Conservation (phyloP, 2,113 vertebrate species). For the Polyodon spathula region DNA sequence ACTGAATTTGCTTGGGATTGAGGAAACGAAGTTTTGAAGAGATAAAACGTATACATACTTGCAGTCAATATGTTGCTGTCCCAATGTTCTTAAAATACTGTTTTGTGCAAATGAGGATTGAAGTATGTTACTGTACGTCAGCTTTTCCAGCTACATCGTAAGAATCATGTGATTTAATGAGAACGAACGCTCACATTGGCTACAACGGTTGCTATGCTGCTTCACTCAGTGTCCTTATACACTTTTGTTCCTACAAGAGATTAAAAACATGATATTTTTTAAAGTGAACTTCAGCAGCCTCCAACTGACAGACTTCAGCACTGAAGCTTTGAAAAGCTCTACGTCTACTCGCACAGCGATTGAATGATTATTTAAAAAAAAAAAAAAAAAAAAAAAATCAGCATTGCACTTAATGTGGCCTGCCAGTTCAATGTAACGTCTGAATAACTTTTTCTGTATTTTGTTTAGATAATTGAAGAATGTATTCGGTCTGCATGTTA, state of each 20-base stretch:
- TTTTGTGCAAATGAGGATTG: too few species aligned
- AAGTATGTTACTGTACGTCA: too few species aligned
- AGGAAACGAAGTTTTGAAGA: too few species aligned
- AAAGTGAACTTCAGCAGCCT: conserved; percentile 27
- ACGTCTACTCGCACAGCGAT: conserved; percentile 23
- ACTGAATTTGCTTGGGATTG: not conserved
- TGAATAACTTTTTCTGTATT: conserved; percentile 55
- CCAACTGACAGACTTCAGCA: conserved; percentile 53
- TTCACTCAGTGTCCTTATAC: conserved; percentile 16
- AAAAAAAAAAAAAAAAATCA: conserved; percentile 31
- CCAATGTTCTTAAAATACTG: too few species aligned
- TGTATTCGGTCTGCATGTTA: conserved; percentile 58
- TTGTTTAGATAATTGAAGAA: conserved; percentile 44
- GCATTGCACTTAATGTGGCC: conserved; percentile 52
- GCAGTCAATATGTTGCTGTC: too few species aligned
- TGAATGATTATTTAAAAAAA: not conserved
- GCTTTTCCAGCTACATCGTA: too few species aligned
- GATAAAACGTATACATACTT: too few species aligned
- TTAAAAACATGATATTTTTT: too few species aligned
- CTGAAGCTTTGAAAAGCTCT: conserved; percentile 56
- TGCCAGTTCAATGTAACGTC: conserved; percentile 21
- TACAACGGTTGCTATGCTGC: conserved; percentile 34
- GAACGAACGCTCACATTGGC: not conserved
- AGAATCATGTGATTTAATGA: not conserved
- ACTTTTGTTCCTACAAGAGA: conserved; percentile 2